phyloP scores from a whole-genome alignment of 2,113 vertebrate species.

The Seriola dumerili region DNA sequence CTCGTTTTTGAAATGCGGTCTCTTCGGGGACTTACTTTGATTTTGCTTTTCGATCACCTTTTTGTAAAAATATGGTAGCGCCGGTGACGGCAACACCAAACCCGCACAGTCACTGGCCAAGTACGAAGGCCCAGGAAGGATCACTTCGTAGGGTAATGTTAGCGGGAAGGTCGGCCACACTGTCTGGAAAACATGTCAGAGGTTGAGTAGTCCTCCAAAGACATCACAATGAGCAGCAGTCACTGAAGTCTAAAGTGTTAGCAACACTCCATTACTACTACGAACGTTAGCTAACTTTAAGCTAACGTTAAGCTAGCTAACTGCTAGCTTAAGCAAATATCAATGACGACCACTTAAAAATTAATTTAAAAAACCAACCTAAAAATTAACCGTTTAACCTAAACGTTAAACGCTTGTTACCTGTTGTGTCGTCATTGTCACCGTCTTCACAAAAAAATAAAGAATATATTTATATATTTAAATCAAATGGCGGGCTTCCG shows the following conservation, averaged over 20 bases:
- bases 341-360: no score
- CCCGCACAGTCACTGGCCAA: rapidly evolving
- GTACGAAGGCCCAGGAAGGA: rapidly evolving
- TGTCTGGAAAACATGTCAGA: neutral
- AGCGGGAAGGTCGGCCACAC: neutral
- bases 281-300: neutral
- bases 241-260: no score
- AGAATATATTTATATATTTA: neutral
- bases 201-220: neutral
- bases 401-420: neutral
- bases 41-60: rapidly evolving
- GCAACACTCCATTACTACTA: neutral
- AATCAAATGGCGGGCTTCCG: neutral
- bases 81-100: rapidly evolving
- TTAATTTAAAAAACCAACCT: no score
- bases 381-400: neutral
- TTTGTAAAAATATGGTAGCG: rapidly evolving
- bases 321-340: neutral
- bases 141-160: neutral
- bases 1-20: no score
- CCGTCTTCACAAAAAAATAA: no score
- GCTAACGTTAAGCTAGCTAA: no score
- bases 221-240: neutral
- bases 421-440: neutral
- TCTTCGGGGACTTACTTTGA: slow-evolving; percentile 8